A percentile compares a stretch with the other conserved stretches of the same genome.
These are phyloP conservation scores for Cephus pygmeus DNA, from an alignment of 2,888 invertebrate genomes.

Conservation along the genomic window DNA sequence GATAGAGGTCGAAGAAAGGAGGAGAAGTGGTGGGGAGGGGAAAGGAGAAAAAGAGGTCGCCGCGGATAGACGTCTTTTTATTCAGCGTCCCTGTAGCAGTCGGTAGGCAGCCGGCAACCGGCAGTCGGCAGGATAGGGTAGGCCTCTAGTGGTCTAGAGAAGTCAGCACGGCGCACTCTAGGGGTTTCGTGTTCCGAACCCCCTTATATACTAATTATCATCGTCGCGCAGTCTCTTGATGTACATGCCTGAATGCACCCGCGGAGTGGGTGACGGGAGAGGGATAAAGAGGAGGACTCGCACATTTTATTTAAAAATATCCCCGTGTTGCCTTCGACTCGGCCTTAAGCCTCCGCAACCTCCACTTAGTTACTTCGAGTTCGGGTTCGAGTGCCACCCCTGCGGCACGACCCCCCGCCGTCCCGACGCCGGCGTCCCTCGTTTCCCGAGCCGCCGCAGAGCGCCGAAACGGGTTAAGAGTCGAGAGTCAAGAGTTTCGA, in stretches of 20 bases:
- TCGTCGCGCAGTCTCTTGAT: slow-evolving; percentile 59
- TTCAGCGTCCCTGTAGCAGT: slow-evolving; percentile 28
- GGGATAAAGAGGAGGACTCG: slow-evolving; percentile 13
- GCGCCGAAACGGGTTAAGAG: slow-evolving; percentile 55
- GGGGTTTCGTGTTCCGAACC: slow-evolving; percentile 55
- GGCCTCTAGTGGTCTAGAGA: slow-evolving; percentile 59
- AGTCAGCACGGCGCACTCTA: slow-evolving; percentile 57
- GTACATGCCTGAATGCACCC: slow-evolving; percentile 58
- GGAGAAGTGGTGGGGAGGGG: neutral
- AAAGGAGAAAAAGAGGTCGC: neutral
- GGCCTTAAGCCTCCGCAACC: slow-evolving; percentile 23
- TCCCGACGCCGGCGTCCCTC: neutral
- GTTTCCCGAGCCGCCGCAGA: slow-evolving; percentile 29
- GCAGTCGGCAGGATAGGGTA: slow-evolving; percentile 42
- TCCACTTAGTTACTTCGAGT: slow-evolving; percentile 53
- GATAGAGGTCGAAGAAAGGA: slow-evolving; percentile 9
- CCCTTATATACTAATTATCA: slow-evolving; percentile 63
- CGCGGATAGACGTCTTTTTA: slow-evolving; percentile 36
- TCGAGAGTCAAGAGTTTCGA: slow-evolving; percentile 42
- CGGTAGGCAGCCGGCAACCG: neutral
- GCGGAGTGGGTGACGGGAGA: slow-evolving; percentile 27
- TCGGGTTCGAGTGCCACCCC: slow-evolving; percentile 27
- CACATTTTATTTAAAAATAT: slow-evolving; percentile 12
- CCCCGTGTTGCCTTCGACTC: slow-evolving; percentile 6
- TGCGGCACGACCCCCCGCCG: slow-evolving; percentile 13